Conservation (phyloP, 1,140 invertebrate species). For the Atopsyche davidsoni region DNA sequence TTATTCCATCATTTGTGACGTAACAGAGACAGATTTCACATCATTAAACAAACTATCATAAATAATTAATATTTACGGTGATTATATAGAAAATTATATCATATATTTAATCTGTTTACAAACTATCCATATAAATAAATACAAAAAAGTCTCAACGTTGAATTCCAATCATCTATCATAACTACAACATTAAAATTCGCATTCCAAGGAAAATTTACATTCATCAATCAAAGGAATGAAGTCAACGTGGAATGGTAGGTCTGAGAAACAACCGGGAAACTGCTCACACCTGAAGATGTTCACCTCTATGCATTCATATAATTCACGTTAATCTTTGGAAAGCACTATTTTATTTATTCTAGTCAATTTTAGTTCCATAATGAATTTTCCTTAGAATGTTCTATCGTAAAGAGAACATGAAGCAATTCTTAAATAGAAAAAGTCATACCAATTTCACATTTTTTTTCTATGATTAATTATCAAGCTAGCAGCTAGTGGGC, state of each 20-base stretch:
- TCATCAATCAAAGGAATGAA: constrained; percentile 10
- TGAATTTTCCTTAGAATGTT: constrained; percentile 22
- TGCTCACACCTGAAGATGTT: too few relatives aligned
- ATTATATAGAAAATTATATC: constrained; percentile 9
- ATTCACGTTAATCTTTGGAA: constrained; percentile 17
- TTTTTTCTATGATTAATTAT: background rate
- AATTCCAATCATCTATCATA: background rate
- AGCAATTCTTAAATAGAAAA: constrained; percentile 10
- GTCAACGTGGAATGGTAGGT: constrained; percentile 9
- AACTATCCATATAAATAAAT: constrained; percentile 1
- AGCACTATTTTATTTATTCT: constrained; percentile 9
- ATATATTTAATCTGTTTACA: constrained; percentile 9
- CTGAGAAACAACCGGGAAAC: too few relatives aligned
- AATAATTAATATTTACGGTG: background rate
- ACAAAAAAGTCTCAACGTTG: constrained; percentile 4
- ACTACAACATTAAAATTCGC: background rate
- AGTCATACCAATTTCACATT: constrained; percentile 3
- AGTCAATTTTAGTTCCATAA: too few relatives aligned
- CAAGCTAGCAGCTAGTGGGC: background rate
- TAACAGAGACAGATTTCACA: background rate
- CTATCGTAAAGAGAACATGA: constrained; percentile 12
- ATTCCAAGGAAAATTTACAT: constrained; percentile 26
- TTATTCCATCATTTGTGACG: too few relatives aligned
- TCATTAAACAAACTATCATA: background rate
- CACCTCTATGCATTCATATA: background rate